Percentiles rank a stretch among this genome's conserved stretches.
phyloP scores from a whole-genome alignment of 2,797 vertebrate genomes.

The Enteromius anoplus region DNA sequence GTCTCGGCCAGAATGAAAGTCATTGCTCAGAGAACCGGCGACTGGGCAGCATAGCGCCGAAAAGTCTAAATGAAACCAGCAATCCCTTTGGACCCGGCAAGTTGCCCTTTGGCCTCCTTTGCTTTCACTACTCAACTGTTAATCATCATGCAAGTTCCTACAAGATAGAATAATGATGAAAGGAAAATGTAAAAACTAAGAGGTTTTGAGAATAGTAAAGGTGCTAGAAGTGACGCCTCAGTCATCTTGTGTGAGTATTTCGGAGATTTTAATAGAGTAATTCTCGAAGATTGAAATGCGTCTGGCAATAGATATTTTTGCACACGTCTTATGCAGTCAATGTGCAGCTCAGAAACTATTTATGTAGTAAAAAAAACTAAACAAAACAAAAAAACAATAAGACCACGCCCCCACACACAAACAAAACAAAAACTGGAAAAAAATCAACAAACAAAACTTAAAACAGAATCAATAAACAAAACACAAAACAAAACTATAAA shows the following conservation, averaged over 20 bases:
- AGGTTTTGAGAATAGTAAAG: background rate
- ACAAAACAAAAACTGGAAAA: no score
- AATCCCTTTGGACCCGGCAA: constrained; percentile 21
- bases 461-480: background rate
- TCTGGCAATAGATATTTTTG: background rate
- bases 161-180: constrained; percentile 32
- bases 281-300: background rate
- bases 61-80: constrained; percentile 56
- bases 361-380: background rate
- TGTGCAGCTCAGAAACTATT: no score
- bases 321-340: no score
- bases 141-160: constrained; percentile 55
- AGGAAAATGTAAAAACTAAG: constrained; percentile 36
- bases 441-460: background rate
- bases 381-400: no score
- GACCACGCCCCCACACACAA: no score
- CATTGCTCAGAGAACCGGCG: constrained; percentile 69
- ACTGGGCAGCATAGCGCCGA: constrained; percentile 52
- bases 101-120: constrained; percentile 41
- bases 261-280: background rate
- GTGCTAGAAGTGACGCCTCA: background rate
- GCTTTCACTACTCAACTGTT: constrained; percentile 45
- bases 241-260: background rate
- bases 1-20: constrained; percentile 67
- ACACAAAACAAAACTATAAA: background rate